Conservation (phyloP, 2,888 invertebrate species). For the Capitulum mitella region DNA sequence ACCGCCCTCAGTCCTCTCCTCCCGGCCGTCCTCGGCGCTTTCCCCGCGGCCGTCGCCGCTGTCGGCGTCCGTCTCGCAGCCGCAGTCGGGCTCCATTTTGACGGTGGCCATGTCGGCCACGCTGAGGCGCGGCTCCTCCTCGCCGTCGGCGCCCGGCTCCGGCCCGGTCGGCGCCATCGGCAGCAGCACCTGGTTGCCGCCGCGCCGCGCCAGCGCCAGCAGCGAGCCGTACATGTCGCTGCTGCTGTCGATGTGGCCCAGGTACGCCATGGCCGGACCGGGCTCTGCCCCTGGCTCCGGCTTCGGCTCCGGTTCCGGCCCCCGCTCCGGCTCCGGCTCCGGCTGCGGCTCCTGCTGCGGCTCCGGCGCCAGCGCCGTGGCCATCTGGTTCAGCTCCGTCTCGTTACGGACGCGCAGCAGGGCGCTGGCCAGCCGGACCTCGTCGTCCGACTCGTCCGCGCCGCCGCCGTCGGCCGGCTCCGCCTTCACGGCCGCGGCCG, state of each 20-base stretch:
- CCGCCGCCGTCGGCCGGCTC: neutral
- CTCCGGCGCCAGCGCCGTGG: neutral
- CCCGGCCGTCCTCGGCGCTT: neutral
- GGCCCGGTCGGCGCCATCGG: neutral
- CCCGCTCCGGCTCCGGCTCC: neutral
- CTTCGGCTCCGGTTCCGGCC: neutral
- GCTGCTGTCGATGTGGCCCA: neutral
- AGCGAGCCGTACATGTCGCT: slow-evolving; percentile 1
- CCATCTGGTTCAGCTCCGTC: slow-evolving; percentile 3
- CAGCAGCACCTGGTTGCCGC: neutral
- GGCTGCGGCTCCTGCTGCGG: neutral
- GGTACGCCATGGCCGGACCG: neutral
- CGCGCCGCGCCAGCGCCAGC: neutral
- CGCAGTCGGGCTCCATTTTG: neutral
- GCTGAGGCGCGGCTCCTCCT: neutral
- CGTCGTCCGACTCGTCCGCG: neutral
- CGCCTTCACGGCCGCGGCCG: neutral
- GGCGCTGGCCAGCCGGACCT: neutral
- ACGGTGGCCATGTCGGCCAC: slow-evolving; percentile 3
- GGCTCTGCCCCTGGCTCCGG: neutral
- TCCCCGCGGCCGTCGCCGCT: neutral
- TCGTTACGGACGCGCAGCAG: neutral
- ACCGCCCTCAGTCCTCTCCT: neutral
- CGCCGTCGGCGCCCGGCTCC: neutral
- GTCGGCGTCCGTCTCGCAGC: neutral